Conservation (phyloP, 2,888 invertebrate genomes). For the Seladonia tumulorum region DNA sequence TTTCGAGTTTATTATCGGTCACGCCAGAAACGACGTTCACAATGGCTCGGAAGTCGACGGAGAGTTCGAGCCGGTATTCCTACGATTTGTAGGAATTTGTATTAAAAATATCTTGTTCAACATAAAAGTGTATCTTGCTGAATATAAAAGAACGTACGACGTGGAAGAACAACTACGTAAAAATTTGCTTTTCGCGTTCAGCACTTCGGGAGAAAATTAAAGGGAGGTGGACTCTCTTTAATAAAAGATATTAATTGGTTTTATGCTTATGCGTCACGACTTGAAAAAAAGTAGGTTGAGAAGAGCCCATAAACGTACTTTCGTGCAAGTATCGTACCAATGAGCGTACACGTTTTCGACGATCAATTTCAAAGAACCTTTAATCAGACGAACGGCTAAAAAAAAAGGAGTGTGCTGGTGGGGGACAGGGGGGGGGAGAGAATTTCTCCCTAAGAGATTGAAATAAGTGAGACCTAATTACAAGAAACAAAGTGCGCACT, state of each 20-base stretch:
- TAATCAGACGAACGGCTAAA: neutral
- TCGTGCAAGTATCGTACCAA: neutral
- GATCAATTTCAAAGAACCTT: neutral
- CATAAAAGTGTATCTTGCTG: too few species aligned
- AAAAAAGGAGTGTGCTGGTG: too few species aligned
- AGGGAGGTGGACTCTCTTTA: too few species aligned
- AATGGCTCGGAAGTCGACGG: constrained; percentile 24
- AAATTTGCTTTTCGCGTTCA: too few species aligned
- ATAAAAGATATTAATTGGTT: too few species aligned
- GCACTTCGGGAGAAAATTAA: too few species aligned
- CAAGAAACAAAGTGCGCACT: neutral
- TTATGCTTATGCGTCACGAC: neutral
- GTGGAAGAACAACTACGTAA: too few species aligned
- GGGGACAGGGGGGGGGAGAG: too few species aligned
- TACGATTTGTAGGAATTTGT: neutral
- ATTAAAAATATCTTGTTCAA: too few species aligned
- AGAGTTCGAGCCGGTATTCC: constrained; percentile 14
- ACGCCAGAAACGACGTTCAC: constrained; percentile 36
- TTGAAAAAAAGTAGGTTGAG: neutral
- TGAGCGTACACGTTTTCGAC: neutral
- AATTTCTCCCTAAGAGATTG: neutral
- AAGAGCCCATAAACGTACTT: neutral
- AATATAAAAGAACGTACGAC: too few species aligned
- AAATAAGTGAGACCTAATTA: neutral
- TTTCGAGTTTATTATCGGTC: constrained; percentile 36